phyloP scores from a whole-genome alignment of 2,888 invertebrate species.

The Oegoconia quadripuncta region DNA sequence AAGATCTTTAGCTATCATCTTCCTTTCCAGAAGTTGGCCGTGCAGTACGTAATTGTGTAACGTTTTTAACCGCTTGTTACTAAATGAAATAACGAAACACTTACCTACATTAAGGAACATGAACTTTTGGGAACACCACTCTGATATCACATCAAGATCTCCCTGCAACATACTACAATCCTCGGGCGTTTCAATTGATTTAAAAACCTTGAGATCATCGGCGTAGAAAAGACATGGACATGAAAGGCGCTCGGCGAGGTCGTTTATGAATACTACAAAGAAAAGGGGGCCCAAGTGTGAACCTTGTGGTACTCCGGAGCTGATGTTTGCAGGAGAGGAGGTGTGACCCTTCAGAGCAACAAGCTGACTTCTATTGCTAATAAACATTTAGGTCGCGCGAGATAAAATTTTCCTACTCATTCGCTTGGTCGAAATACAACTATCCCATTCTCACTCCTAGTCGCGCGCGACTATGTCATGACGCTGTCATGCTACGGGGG shows the following conservation, averaged over 20 bases:
- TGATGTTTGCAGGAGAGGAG: background rate
- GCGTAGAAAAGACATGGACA: background rate
- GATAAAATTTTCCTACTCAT: too few relatives aligned
- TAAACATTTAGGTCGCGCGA: too few relatives aligned
- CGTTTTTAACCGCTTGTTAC: too few relatives aligned
- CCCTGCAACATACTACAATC: background rate
- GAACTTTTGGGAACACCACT: background rate
- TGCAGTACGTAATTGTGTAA: too few relatives aligned
- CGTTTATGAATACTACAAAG: background rate
- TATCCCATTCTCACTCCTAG: too few relatives aligned
- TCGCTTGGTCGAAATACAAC: too few relatives aligned
- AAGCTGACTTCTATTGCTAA: too few relatives aligned
- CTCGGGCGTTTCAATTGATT: background rate
- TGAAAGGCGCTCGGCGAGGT: background rate
- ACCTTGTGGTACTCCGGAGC: background rate
- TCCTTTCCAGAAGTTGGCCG: too few relatives aligned
- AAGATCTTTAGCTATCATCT: too few relatives aligned
- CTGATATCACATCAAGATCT: background rate
- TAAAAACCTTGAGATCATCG: conserved; percentile 1
- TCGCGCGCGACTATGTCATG: too few relatives aligned
- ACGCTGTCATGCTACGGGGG: too few relatives aligned
- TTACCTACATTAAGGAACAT: background rate
- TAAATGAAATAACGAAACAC: background rate
- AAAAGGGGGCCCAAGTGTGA: conserved; percentile 6
- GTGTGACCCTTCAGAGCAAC: background rate